These are phyloP conservation scores for Perca flavescens DNA, from an alignment of 2,113 vertebrate species.

Conservation along the genomic window DNA sequence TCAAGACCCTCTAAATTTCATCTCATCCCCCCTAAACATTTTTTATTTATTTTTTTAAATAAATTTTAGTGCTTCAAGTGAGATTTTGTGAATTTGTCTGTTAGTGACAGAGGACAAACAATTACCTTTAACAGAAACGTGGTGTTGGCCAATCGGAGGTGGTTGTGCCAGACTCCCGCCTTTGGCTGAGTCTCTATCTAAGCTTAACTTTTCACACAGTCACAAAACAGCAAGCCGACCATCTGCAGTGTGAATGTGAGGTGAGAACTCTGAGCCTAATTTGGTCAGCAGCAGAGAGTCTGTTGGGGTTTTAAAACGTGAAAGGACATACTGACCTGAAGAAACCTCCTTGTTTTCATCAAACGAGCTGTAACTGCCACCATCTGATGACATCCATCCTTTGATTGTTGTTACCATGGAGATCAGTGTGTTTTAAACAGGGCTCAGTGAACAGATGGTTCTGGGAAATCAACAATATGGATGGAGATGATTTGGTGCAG, in stretches of 20 bases:
- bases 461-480: conserved; percentile 49
- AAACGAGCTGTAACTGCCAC: neutral
- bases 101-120: too few relatives aligned
- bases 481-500: conserved; percentile 35
- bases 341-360: neutral
- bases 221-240: neutral
- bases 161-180: too few relatives aligned
- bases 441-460: conserved; percentile 44
- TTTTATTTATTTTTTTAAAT: too few relatives aligned
- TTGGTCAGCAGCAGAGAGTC: conserved; percentile 47
- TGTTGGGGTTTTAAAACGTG: neutral
- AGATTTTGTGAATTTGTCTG: too few relatives aligned
- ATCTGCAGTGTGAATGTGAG: conserved; percentile 36
- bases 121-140: too few relatives aligned
- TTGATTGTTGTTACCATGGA: conserved; percentile 49
- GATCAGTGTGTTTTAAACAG: conserved; percentile 8
- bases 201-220: too few relatives aligned
- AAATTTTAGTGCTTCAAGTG: too few relatives aligned
- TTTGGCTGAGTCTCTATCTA: too few relatives aligned
- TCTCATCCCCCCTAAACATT: too few relatives aligned
- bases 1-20: too few relatives aligned
- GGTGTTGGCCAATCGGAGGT: too few relatives aligned
- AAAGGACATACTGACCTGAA: conserved; percentile 19
- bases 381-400: conserved; percentile 17
- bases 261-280: conserved; percentile 46